These are phyloP conservation scores for Triops cancriformis DNA, from an alignment of 1,140 invertebrate genomes.

Conservation along the genomic window DNA sequence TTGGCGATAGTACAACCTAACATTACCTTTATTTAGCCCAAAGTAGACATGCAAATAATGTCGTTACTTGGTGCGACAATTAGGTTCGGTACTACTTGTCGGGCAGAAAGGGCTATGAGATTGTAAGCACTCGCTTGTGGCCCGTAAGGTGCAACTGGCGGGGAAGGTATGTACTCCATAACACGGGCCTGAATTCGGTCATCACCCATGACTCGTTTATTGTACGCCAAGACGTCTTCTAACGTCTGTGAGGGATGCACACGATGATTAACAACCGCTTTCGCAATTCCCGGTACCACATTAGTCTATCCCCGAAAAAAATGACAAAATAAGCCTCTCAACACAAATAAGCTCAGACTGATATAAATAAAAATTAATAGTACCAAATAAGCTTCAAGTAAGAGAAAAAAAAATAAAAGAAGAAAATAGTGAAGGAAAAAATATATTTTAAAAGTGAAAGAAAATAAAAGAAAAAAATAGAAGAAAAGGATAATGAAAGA, in stretches of 20 bases:
- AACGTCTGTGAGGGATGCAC: slow-evolving; percentile 47
- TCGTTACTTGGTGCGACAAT: slow-evolving; percentile 44
- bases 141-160: slow-evolving; percentile 43
- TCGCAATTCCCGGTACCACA: slow-evolving; percentile 45
- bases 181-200: slow-evolving; percentile 40
- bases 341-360: too few relatives aligned
- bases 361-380: too few relatives aligned
- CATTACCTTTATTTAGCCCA: too few relatives aligned
- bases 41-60: too few relatives aligned
- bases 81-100: slow-evolving; percentile 42
- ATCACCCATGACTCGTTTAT: slow-evolving; percentile 44
- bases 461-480: too few relatives aligned
- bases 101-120: slow-evolving; percentile 42
- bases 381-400: too few relatives aligned
- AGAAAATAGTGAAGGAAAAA: too few relatives aligned
- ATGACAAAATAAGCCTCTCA: too few relatives aligned
- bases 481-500: too few relatives aligned
- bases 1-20: slow-evolving; percentile 43
- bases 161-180: slow-evolving; percentile 37
- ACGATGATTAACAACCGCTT: slow-evolving; percentile 48
- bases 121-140: slow-evolving; percentile 42
- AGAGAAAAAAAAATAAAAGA: too few relatives aligned
- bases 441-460: too few relatives aligned
- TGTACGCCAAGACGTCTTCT: slow-evolving; percentile 46
- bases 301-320: too few relatives aligned